phyloP scores from a whole-genome alignment of 2,888 invertebrate genomes.

The Drosophila cognata region DNA sequence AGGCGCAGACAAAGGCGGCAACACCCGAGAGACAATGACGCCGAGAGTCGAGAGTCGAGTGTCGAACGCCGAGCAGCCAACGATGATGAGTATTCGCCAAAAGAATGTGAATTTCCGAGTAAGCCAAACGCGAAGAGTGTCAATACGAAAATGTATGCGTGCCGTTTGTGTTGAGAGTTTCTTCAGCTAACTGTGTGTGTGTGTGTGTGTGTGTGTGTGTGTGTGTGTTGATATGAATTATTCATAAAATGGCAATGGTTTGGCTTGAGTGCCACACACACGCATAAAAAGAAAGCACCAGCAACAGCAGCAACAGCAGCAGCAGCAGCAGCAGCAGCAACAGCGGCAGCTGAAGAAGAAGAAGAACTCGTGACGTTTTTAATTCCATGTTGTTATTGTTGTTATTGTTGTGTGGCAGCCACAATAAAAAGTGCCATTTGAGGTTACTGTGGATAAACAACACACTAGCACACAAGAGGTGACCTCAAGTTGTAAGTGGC shows the following conservation, averaged over 20 bases:
- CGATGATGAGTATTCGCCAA: conserved; percentile 66
- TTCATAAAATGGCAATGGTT: conserved; percentile 79
- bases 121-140: conserved; percentile 58
- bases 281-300: conserved; percentile 33
- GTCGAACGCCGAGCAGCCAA: conserved; percentile 24
- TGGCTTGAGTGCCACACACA: conserved; percentile 38
- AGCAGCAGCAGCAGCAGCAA: conserved; percentile 6
- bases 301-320: conserved; percentile 3
- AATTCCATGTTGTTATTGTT: conserved; percentile 17
- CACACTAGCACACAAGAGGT: conserved; percentile 27
- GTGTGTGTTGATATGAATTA: conserved; percentile 68
- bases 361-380: conserved; percentile 60
- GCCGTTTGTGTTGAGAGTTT: conserved; percentile 43
- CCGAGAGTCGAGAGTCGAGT: not conserved
- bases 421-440: conserved; percentile 32
- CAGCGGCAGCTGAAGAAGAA: conserved; percentile 10
- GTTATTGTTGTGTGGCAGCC: conserved; percentile 9
- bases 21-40: conserved; percentile 62
- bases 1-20: conserved; percentile 29
- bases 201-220: conserved; percentile 20
- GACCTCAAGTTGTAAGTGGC: conserved; percentile 32
- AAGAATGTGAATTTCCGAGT: conserved; percentile 50
- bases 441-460: conserved; percentile 37
- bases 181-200: conserved; percentile 6
- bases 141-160: conserved; percentile 75